phyloP scores from a whole-genome alignment of 2,888 invertebrate genomes.

The Nomada hirtipes region DNA sequence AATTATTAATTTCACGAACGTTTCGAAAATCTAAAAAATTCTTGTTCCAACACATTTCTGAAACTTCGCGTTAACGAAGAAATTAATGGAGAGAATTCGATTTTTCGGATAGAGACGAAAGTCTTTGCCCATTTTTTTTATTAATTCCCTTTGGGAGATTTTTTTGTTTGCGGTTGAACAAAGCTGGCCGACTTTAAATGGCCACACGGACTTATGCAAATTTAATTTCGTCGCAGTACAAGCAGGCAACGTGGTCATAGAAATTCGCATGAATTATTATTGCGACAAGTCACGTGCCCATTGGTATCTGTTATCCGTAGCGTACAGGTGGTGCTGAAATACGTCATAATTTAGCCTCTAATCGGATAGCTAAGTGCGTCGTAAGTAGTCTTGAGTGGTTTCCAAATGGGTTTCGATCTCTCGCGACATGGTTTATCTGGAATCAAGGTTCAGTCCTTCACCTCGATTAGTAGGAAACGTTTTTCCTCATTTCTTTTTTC shows the following conservation, averaged over 20 bases:
- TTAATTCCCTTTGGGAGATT: background rate
- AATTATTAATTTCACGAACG: no score
- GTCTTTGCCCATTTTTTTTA: no score
- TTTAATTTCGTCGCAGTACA: conserved; percentile 1
- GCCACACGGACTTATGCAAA: conserved; percentile 1
- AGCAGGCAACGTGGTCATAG: conserved; percentile 24
- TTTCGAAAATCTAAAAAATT: no score
- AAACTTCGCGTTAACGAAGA: no score
- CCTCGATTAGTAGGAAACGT: conserved; percentile 6
- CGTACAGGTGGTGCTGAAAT: conserved; percentile 63
- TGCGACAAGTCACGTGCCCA: conserved; percentile 59
- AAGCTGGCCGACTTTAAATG: background rate
- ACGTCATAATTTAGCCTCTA: conserved; percentile 70
- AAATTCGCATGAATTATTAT: conserved; percentile 68
- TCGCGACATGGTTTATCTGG: conserved; percentile 54
- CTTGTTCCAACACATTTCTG: no score
- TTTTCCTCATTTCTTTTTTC: background rate
- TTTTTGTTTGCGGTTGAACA: background rate
- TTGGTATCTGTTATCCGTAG: conserved; percentile 64
- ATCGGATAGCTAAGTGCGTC: conserved; percentile 64
- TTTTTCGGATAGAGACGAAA: no score
- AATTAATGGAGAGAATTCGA: no score
- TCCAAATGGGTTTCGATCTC: conserved; percentile 63
- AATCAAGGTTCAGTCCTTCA: conserved; percentile 32
- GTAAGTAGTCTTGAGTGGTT: conserved; percentile 64